These are phyloP conservation scores for Ormyrus labotus DNA, from an alignment of 2,888 invertebrate genomes.

Conservation along the genomic window DNA sequence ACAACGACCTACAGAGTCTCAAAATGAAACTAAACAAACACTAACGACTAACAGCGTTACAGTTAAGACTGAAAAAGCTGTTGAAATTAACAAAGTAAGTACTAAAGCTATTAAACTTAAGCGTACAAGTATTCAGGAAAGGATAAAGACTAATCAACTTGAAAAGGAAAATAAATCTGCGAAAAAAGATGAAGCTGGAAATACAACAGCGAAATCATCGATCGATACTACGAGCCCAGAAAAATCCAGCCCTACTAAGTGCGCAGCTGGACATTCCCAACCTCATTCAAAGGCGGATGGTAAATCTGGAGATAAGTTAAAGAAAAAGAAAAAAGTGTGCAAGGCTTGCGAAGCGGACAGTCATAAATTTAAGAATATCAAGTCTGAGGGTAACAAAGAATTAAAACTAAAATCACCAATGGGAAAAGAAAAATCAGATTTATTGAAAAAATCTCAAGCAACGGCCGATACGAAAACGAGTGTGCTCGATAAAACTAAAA, in stretches of 20 bases:
- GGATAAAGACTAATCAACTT: constrained; percentile 17
- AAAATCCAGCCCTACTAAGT: constrained; percentile 8
- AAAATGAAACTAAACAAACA: not conserved
- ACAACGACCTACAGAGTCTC: constrained; percentile 10
- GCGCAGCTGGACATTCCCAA: constrained; percentile 39
- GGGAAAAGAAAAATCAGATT: not conserved
- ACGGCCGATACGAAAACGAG: constrained; percentile 19
- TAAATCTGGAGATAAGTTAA: constrained; percentile 28
- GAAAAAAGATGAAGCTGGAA: not conserved
- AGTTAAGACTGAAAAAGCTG: not conserved
- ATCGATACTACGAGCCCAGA: not conserved
- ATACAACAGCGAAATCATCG: not conserved
- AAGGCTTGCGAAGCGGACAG: constrained; percentile 53
- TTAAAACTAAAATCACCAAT: constrained; percentile 64
- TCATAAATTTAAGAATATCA: constrained; percentile 66
- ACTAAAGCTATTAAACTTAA: constrained; percentile 42
- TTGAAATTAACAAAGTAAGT: not conserved
- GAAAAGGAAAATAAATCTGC: constrained; percentile 35
- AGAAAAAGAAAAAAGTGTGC: constrained; percentile 53
- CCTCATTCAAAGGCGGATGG: constrained; percentile 16
- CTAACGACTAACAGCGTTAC: not conserved
- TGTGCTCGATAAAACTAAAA: not conserved
- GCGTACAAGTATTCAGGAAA: constrained; percentile 41
- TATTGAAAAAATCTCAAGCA: constrained; percentile 23
- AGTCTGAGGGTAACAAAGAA: constrained; percentile 69